These are phyloP conservation scores for Noctuana brunneofusca DNA, from an alignment of 2,888 invertebrate species.

Conservation along the genomic window DNA sequence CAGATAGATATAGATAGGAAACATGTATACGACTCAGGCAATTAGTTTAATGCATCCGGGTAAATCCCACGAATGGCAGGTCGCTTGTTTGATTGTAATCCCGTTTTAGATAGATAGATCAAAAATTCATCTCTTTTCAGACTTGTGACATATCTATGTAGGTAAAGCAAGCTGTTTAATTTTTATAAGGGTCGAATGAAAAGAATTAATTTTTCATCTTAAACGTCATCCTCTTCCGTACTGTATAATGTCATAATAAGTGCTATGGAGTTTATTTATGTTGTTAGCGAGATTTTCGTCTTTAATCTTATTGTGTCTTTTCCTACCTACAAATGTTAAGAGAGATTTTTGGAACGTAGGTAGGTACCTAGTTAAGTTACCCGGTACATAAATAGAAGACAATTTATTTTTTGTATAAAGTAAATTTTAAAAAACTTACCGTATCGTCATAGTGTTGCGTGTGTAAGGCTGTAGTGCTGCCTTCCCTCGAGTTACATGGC, in stretches of 20 bases:
- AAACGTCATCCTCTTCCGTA: too few species aligned
- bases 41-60: slow-evolving; percentile 14
- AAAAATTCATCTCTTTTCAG: background rate
- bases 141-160: background rate
- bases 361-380: too few species aligned
- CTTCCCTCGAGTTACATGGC: slow-evolving; percentile 86
- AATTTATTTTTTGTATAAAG: background rate
- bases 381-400: background rate
- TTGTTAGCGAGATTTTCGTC: too few species aligned
- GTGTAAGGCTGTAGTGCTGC: slow-evolving; percentile 85
- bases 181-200: background rate
- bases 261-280: too few species aligned
- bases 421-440: slow-evolving; percentile 64
- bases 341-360: too few species aligned
- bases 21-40: background rate
- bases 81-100: background rate
- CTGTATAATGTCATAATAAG: too few species aligned
- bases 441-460: slow-evolving; percentile 84
- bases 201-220: too few species aligned
- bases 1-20: too few species aligned
- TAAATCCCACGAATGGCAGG: background rate
- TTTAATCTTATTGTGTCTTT: too few species aligned
- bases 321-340: too few species aligned
- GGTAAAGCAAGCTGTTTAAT: background rate
- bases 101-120: background rate